phyloP scores from a whole-genome alignment of 2,797 vertebrate genomes.

The Takifugu ocellatus region DNA sequence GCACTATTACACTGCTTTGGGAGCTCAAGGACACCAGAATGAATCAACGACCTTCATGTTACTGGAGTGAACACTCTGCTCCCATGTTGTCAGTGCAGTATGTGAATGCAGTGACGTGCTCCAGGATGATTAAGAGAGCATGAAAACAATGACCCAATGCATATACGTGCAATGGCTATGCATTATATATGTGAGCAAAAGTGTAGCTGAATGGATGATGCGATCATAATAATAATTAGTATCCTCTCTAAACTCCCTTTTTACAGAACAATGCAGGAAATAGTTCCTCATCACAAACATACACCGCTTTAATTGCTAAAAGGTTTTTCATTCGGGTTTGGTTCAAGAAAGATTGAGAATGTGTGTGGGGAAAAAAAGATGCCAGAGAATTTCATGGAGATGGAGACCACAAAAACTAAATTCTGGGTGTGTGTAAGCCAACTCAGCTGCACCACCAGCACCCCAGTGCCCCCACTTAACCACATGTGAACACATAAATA shows the following conservation, averaged over 20 bases:
- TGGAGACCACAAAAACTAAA: too few species aligned
- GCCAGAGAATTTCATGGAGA: too few species aligned
- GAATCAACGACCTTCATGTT: too few species aligned
- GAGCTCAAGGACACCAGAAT: too few species aligned
- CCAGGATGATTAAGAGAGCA: constrained; percentile 38
- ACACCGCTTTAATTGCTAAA: too few species aligned
- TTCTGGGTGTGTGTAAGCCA: constrained; percentile 1
- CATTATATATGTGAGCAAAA: constrained; percentile 2
- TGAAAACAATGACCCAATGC: constrained; percentile 48
- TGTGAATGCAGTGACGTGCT: constrained; percentile 46
- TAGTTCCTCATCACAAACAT: too few species aligned
- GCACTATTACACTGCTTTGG: too few species aligned
- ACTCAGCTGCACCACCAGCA: constrained; percentile 44
- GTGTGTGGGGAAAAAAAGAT: too few species aligned
- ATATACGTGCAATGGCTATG: constrained; percentile 22
- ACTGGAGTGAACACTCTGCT: neutral
- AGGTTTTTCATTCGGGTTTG: too few species aligned
- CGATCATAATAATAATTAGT: neutral
- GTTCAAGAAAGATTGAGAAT: too few species aligned
- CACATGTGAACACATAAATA: constrained; percentile 43
- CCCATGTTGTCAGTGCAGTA: constrained; percentile 18
- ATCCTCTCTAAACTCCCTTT: too few species aligned
- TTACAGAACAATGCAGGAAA: too few species aligned
- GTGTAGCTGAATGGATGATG: neutral
- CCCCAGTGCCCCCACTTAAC: constrained; percentile 57